Base-by-base conservation (phyloP, 2,113 vertebrate genomes). In the Rhabdomys dilectus region DNA sequence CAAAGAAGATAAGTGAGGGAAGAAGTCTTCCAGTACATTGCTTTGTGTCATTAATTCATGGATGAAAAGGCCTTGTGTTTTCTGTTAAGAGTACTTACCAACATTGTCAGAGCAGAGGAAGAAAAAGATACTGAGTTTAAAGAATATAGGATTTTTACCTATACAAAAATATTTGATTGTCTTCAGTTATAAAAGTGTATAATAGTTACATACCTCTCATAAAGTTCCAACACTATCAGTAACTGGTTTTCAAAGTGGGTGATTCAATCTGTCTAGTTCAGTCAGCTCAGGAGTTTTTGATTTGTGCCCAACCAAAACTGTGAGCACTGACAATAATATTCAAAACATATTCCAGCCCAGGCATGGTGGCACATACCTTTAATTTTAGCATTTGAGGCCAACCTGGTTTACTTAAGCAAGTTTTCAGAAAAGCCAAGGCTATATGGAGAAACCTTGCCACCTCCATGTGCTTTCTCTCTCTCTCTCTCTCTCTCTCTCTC, bases 221-320 rank as follows among this genome's bases (percentile, higher is more conserved):
- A 16, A 68, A 51, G n/a, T 64, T 94, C n/a, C 15, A 85, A 19
- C 36, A 64, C 12, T 72, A 13, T 24, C n/a, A 58, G 91, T 15
- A 91, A 26, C 36, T 76, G 21, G 73, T 96, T 96, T 96, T 85
- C 80, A 93, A 84, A 75, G 26, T 73, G 70, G 45, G n/a, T 45
- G 58, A 93, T 96, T 31, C 3, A 70, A 42, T 72, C n/a, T 60
- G 36, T 39, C 22, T 89, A 26, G 62, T 36, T 86, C 31, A 45
- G 58, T 31, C 15, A 42, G 81, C 26, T 85, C 26, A 42, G n/a
- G 3, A 62, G 29, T 4, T 16, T 62, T 45, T 42, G n/a, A 85
- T 24, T 45, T 64, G 22, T 45, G 4, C 15, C 15, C 66, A 34
- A 68, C 12, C 31, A 34, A 68, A 68, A 68, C 8, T 58, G 21